phyloP scores from a whole-genome alignment of 2,888 invertebrate species.

The Geotrupes spiniger region DNA sequence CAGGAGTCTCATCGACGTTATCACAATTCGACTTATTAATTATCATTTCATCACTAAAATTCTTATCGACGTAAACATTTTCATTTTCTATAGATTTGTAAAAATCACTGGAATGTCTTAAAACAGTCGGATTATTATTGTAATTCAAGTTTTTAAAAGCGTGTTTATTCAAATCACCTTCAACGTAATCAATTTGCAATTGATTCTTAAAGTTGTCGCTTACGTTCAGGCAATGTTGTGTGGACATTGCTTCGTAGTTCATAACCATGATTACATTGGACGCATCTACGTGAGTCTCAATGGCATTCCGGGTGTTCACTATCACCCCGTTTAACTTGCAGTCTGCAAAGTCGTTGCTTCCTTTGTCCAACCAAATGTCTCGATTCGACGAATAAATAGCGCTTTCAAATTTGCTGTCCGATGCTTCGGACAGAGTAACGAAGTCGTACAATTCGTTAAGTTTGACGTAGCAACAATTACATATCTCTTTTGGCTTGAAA shows the following conservation, averaged over 20 bases:
- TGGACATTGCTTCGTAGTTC: slow-evolving; percentile 2
- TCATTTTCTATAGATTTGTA: slow-evolving; percentile 17
- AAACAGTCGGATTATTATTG: slow-evolving; percentile 25
- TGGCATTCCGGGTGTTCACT: slow-evolving; percentile 11
- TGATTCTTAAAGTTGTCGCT: slow-evolving; percentile 1
- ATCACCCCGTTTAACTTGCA: slow-evolving; percentile 18
- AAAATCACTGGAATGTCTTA: slow-evolving; percentile 31
- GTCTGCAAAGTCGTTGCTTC: slow-evolving; percentile 16
- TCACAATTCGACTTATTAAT: neutral
- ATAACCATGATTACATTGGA: slow-evolving; percentile 15
- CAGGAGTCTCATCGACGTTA: neutral
- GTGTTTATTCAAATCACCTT: slow-evolving; percentile 7
- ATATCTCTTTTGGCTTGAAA: slow-evolving; percentile 47
- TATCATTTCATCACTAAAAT: slow-evolving; percentile 9
- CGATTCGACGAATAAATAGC: slow-evolving; percentile 29
- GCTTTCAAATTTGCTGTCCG: slow-evolving; percentile 45
- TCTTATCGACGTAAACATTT: slow-evolving; percentile 5
- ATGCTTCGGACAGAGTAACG: slow-evolving; percentile 40
- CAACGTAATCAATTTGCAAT: slow-evolving; percentile 1
- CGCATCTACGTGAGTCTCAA: slow-evolving; percentile 7
- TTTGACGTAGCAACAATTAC: slow-evolving; percentile 44
- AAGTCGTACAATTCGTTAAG: slow-evolving; percentile 45
- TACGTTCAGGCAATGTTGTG: slow-evolving; percentile 10
- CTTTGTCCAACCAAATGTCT: slow-evolving; percentile 12
- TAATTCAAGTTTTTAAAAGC: slow-evolving; percentile 12